Base-by-base conservation (phyloP, 2,113 vertebrate species). In the Orientallactaga bullata region DNA sequence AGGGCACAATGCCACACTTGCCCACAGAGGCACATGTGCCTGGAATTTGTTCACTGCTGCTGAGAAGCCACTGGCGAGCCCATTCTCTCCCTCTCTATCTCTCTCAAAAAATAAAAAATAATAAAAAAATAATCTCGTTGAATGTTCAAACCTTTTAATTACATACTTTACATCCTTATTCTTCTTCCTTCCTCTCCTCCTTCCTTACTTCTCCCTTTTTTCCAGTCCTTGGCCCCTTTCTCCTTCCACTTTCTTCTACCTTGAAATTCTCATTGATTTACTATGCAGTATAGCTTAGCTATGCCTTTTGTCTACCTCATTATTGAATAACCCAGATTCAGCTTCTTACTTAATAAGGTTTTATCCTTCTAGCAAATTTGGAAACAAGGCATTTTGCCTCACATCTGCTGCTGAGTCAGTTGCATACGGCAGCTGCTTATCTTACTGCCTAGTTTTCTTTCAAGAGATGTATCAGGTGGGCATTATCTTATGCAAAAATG, bases 391-490 rank as follows among this genome's bases (percentile, higher is more conserved):
- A 2, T 76, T 91, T 83, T 88, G 74, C 66, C 69, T 97, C 72
- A 83, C 71, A 92, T 94, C 87, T 95, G 89, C 95, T 91, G 51
- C 93, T 95, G 93, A 93, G 86, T 95, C 93, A 87, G 87, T 89
- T 93, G 55, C 37, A 28, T 65, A 9, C 30, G 87, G 92, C 85
- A 95, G 63, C 85, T 91, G 77, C 93, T 89, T 61, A 51, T 81
- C 77, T 81, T 58, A 58, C 11, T 72, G 63, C 68, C 82, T 85
- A 18, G 3, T 11, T 26, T 30, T 71, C 61, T 69, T 96, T 69
- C 18, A 66, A 84, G 23, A 26, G n/a, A 69, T 73, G 24, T 69
- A 68, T 88, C 63, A 94, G 58, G 78, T 85, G 77, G 21, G 16
- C n/a, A 88, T n/a, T 58, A 21, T 88, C 10, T 68, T 74, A 26